Conservation (phyloP, 2,888 invertebrate species). For the Caenorhabditis uteleia region DNA sequence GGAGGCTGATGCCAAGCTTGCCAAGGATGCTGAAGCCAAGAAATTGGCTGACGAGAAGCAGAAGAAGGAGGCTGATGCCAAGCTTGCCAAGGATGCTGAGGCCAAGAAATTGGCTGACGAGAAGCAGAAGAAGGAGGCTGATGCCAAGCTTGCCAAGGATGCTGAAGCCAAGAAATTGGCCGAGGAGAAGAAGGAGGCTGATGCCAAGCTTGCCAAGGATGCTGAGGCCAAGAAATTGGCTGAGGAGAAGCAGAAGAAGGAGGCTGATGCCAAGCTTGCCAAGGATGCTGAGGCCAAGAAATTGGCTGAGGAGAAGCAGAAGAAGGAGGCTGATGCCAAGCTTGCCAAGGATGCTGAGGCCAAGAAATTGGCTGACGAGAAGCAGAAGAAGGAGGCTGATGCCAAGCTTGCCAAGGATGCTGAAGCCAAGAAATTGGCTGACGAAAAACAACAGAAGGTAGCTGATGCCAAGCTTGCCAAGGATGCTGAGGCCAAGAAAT, state of each 20-base stretch:
- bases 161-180: neutral
- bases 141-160: neutral
- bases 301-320: neutral
- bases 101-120: slow-evolving; percentile 1
- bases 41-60: neutral
- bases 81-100: neutral
- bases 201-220: neutral
- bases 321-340: slow-evolving; percentile 1
- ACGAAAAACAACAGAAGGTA: neutral
- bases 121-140: slow-evolving; percentile 1
- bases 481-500: slow-evolving; percentile 1
- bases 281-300: neutral
- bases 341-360: neutral
- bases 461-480: neutral
- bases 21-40: slow-evolving; percentile 1
- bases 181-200: slow-evolving; percentile 1
- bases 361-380: neutral
- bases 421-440: neutral
- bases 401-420: neutral
- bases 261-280: no score
- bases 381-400: neutral
- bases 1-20: neutral
- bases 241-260: neutral
- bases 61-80: slow-evolving; percentile 1
- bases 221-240: slow-evolving; percentile 1